Evolutionary conservation across 2,113 vertebrate genomes (phyloP).

Genomic region (Scartelaos histophorus): DNA sequence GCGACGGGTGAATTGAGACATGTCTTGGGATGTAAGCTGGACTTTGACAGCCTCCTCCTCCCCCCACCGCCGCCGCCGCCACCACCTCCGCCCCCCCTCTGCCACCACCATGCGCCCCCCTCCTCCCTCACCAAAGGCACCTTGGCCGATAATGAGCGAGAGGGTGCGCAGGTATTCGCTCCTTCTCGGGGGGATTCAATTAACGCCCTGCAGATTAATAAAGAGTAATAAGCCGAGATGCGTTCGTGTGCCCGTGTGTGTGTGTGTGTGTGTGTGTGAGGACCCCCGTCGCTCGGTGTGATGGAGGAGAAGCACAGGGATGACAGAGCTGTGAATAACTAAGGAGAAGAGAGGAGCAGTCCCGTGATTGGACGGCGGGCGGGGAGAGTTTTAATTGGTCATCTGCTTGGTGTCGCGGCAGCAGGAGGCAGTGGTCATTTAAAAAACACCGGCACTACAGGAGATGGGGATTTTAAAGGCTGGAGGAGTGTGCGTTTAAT

Average conservation of each 20-base stretch:
- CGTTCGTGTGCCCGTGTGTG: constrained; percentile 46
- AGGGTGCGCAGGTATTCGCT: constrained; percentile 74
- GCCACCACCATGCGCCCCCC: constrained; percentile 12
- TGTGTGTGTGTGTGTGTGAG: constrained; percentile 22
- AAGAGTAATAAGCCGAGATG: constrained; percentile 77
- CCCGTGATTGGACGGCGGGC: constrained; percentile 53
- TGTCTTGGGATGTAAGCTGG: constrained; percentile 45
- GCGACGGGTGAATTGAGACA: constrained; percentile 42
- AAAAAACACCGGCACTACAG: constrained; percentile 8
- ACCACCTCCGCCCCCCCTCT: constrained; percentile 5
- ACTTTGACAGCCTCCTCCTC: constrained; percentile 46
- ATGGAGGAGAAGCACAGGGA: constrained; percentile 42
- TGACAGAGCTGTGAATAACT: constrained; percentile 44
- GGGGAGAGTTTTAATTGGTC: constrained; percentile 65
- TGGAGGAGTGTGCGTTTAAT: not conserved
- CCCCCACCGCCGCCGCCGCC: constrained; percentile 37
- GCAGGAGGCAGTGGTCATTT: constrained; percentile 39
- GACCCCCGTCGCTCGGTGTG: constrained; percentile 57
- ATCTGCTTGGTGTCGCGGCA: constrained; percentile 51
- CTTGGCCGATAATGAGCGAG: constrained; percentile 82
- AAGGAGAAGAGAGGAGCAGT: constrained; percentile 32
- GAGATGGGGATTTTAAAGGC: not conserved
- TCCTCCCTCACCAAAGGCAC: constrained; percentile 77
- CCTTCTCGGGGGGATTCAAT: constrained; percentile 80
- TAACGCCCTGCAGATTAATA: constrained; percentile 83